Base-by-base conservation (phyloP, 2,113 vertebrate species). In the Entomyzon cyanotis region DNA sequence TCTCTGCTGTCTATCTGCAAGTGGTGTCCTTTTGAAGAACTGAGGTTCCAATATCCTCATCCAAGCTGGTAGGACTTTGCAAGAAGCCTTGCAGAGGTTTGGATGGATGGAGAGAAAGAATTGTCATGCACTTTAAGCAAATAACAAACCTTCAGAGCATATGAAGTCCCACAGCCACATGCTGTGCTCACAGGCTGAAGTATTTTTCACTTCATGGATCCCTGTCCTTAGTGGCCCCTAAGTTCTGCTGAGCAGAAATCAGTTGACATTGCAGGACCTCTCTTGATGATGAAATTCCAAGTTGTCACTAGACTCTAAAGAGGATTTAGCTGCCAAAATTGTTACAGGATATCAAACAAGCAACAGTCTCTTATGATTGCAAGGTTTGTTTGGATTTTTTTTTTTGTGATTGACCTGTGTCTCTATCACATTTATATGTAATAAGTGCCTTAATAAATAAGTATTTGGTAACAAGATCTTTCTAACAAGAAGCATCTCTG, bases 131-230 rank as follows among this genome's bases (percentile, higher is more conserved):
- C 30, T 63, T 69, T 58, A 46, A 89, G 28, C 6, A 62, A 44
- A 33, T 7, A 73, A 12, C 1, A 8, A 89, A 42, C 9, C 7
- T 73, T 60, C 42, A 35, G 50, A 65, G 23, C 15, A 3, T 27
- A 4, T 21, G 21, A 74, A 63, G 7, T 35, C 35, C 4, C 0
- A 0, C 35, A 59, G 52, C 47, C 44, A 22, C 25, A 27, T 41
- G 14, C 22, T 88, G 42, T 67, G 9, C 46, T 90, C 46, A 25
- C 7, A 39, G 31, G 17, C 41, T 76, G 78, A 53, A 50, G 17
- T 25, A 19, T 41, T 65, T 80, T 76, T 23, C 0, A 1, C 20
- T 50, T 63, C 23, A 35, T 46, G 31, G 41, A 37, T 71, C 30
- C 15, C 19, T 30, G 62, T 62, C n/a, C 16, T 49, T 30, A 58